Percentiles rank a stretch among this genome's conserved stretches.
These are phyloP conservation scores for Melanostoma scalare DNA, from an alignment of 2,888 invertebrate genomes.

Conservation along the genomic window DNA sequence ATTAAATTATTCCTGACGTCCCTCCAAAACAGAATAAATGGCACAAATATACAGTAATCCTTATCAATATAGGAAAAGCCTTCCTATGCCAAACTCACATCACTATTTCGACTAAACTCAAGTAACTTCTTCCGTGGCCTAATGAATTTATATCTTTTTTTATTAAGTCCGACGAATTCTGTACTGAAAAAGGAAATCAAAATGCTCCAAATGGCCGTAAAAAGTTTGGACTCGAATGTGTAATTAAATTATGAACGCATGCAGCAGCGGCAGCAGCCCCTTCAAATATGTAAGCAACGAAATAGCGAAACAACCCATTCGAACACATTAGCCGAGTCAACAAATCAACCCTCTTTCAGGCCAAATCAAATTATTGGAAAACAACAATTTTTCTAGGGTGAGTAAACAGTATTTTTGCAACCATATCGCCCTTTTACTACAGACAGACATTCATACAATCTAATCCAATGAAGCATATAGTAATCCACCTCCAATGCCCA, in stretches of 20 bases:
- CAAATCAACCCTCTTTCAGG: constrained; percentile 64
- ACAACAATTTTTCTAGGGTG: constrained; percentile 59
- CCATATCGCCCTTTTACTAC: constrained; percentile 6
- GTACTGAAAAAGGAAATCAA: neutral
- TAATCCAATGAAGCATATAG: constrained; percentile 49
- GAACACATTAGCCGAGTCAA: constrained; percentile 67
- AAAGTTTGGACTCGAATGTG: constrained; percentile 45
- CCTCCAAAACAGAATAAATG: too few relatives aligned
- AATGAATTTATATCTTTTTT: constrained; percentile 6
- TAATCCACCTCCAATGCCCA: constrained; percentile 21
- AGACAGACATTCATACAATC: neutral
- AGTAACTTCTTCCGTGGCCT: too few relatives aligned
- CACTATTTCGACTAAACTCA: too few relatives aligned
- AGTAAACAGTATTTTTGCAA: constrained; percentile 50
- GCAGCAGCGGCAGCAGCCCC: constrained; percentile 20
- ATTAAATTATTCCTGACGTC: too few relatives aligned
- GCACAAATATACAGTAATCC: too few relatives aligned
- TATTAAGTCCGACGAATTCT: constrained; percentile 1
- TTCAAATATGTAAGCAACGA: constrained; percentile 30
- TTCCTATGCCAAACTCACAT: too few relatives aligned
- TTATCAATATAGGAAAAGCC: too few relatives aligned
- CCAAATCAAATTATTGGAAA: constrained; percentile 72
- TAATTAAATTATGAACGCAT: constrained; percentile 68
- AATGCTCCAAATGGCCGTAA: constrained; percentile 16
- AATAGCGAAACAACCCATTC: constrained; percentile 60